Evolutionary conservation across 2,888 invertebrate genomes (phyloP).

Genomic region (Xanthorhoe designata): DNA sequence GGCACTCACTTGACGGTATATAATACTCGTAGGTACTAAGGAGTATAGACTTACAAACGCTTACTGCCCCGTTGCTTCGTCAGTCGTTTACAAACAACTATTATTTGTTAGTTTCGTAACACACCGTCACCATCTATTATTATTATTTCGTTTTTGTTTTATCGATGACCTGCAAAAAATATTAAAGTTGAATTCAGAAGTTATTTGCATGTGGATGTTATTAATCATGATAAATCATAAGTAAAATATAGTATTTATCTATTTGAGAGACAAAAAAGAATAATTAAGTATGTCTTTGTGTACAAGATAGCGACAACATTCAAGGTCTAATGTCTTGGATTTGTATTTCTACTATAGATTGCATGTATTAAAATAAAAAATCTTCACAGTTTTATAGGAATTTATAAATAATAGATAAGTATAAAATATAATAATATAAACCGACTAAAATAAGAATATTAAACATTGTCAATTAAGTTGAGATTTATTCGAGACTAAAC

Average conservation of each 20-base stretch:
- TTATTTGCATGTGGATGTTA: slow-evolving; percentile 32
- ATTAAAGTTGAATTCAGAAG: slow-evolving; percentile 34
- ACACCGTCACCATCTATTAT: slow-evolving; percentile 29
- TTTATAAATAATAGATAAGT: background rate
- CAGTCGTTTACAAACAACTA: background rate
- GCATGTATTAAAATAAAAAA: background rate
- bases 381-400: background rate
- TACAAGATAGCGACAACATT: background rate
- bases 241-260: slow-evolving; percentile 28
- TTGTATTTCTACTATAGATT: too few relatives aligned
- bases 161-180: slow-evolving; percentile 39
- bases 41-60: background rate
- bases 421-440: background rate
- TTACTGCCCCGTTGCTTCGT: background rate
- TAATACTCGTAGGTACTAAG: background rate
- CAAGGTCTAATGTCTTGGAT: too few relatives aligned
- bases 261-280: slow-evolving; percentile 7
- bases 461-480: background rate
- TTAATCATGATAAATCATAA: slow-evolving; percentile 38
- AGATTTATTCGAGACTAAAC: slow-evolving; percentile 8
- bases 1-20: background rate
- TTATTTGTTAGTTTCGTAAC: slow-evolving; percentile 29
- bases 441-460: background rate
- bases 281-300: slow-evolving; percentile 11
- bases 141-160: slow-evolving; percentile 36